Evolutionary conservation across 53 echinoderm and acorn worm genomes (phyloP).

Genomic region (Luidia sarsii): DNA sequence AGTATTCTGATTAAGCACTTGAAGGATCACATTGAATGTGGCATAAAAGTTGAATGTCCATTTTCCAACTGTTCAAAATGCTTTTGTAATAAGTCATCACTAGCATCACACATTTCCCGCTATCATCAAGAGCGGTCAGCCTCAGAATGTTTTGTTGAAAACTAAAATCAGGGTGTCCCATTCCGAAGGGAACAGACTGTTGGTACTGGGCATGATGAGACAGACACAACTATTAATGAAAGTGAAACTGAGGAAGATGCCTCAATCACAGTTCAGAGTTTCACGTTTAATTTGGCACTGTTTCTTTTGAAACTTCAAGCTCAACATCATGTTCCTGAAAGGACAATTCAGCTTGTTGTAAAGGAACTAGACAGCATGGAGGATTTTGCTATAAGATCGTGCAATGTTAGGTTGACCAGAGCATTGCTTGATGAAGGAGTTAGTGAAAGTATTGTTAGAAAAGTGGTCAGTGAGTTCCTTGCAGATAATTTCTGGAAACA

Average conservation of each 20-base stretch:
- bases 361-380: slow-evolving; percentile 47
- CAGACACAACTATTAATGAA: too few species aligned
- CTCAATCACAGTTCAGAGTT: neutral
- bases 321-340: slow-evolving; percentile 36
- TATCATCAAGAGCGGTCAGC: slow-evolving; percentile 5
- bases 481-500: neutral
- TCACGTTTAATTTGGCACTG: slow-evolving; percentile 48
- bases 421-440: slow-evolving; percentile 30
- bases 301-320: slow-evolving; percentile 60
- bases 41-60: slow-evolving; percentile 21
- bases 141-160: too few species aligned
- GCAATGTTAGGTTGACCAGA: neutral
- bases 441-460: neutral
- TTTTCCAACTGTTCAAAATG: slow-evolving; percentile 14
- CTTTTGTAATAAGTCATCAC: slow-evolving; percentile 33
- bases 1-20: slow-evolving; percentile 10
- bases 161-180: neutral
- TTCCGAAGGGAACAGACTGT: neutral
- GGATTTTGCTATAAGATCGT: neutral
- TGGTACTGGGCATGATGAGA: too few species aligned
- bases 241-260: too few species aligned
- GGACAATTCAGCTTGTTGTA: slow-evolving; percentile 49
- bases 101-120: slow-evolving; percentile 48
- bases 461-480: neutral
- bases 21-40: slow-evolving; percentile 49